Conservation (phyloP, 2,113 vertebrate genomes). For the Solenodon paradoxus region DNA sequence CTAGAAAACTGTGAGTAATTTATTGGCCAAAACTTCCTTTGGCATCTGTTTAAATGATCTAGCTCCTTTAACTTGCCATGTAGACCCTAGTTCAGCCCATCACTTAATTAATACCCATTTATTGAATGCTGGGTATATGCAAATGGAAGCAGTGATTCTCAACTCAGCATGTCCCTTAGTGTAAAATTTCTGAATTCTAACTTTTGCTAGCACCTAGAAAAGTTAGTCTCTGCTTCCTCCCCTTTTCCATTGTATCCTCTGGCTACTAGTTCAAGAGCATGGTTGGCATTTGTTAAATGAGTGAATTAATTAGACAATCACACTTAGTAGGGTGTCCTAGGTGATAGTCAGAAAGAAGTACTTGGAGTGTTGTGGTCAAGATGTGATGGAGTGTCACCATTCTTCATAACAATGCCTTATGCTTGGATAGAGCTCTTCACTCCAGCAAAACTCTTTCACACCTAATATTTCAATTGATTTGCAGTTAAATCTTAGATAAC, state of each 20-base stretch:
- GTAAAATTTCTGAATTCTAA: not conserved
- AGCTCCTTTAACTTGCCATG: not conserved
- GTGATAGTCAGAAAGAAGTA: not conserved
- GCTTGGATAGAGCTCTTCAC: not conserved
- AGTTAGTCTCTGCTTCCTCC: not conserved
- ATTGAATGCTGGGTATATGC: not conserved
- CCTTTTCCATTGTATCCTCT: not conserved
- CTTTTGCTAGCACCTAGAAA: not conserved
- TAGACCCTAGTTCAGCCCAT: not conserved
- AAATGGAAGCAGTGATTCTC: not conserved
- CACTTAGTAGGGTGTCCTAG: not conserved
- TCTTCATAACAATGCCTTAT: not conserved
- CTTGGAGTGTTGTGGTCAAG: not conserved
- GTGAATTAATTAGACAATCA: not conserved
- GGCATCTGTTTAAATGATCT: not conserved
- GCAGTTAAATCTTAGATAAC: constrained; percentile 45
- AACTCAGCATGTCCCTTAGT: not conserved
- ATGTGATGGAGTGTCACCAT: not conserved
- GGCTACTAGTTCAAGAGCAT: not conserved
- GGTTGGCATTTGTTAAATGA: not conserved
- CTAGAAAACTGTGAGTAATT: not conserved
- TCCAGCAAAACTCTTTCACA: not conserved
- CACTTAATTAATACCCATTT: not conserved
- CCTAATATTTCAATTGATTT: constrained; percentile 56
- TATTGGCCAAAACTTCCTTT: not conserved